A percentile compares a stretch with the other conserved stretches of the same genome.
These are phyloP conservation scores for Polietes domitor DNA, from an alignment of 2,888 invertebrate genomes.

Conservation along the genomic window DNA sequence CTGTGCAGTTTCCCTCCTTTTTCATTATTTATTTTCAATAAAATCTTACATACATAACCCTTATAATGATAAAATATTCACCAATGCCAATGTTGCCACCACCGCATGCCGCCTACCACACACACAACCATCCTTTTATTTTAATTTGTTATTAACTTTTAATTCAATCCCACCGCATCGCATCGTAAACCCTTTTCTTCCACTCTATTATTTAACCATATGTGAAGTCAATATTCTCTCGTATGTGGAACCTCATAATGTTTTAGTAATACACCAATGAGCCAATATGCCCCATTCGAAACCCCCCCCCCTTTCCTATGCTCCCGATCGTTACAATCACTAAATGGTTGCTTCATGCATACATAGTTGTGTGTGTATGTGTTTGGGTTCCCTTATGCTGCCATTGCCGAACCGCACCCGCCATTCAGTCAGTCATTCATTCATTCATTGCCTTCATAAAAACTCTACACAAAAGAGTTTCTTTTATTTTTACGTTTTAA, in stretches of 20 bases:
- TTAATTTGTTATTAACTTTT: conserved; percentile 15
- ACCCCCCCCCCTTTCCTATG: not conserved
- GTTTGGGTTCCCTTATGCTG: not conserved
- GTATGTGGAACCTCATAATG: conserved; percentile 10
- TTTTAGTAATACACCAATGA: conserved; percentile 13
- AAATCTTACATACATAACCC: not conserved
- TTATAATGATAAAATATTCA: too few species aligned
- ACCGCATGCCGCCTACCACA: too few species aligned
- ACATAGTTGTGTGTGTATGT: not conserved
- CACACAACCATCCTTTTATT: conserved; percentile 11
- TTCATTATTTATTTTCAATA: not conserved
- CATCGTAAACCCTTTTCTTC: not conserved
- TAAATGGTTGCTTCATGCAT: not conserved
- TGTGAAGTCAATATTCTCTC: conserved; percentile 10
- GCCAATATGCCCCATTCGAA: not conserved
- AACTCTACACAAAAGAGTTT: conserved; percentile 16
- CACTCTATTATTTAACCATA: conserved; percentile 21
- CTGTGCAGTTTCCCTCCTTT: not conserved
- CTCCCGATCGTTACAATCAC: conserved; percentile 4
- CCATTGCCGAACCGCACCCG: not conserved
- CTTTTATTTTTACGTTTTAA: conserved; percentile 18
- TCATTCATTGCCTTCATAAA: conserved; percentile 31
- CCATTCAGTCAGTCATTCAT: not conserved
- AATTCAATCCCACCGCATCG: conserved; percentile 6
- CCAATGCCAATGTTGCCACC: too few species aligned